A percentile compares a stretch with the other conserved stretches of the same genome.
Conservation (phyloP, 2,888 invertebrate genomes). For the Coenonympha glycerion region DNA sequence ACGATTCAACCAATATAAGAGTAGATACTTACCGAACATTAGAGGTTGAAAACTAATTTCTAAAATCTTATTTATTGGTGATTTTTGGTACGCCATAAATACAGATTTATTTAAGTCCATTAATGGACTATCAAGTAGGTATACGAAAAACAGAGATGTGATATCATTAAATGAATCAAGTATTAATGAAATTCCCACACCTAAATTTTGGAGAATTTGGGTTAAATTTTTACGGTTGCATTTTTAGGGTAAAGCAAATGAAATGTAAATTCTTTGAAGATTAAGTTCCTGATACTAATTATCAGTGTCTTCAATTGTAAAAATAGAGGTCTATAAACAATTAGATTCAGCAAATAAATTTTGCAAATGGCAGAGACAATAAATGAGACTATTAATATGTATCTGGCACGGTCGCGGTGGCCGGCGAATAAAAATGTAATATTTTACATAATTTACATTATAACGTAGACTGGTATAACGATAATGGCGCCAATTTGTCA, state of each 20-base stretch:
- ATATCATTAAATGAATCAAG: no score
- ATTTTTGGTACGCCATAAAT: conserved; percentile 27
- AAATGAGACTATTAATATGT: conserved; percentile 1
- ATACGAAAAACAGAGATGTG: conserved; percentile 6
- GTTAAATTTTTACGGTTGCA: no score
- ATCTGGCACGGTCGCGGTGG: conserved; percentile 1
- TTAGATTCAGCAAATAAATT: background rate
- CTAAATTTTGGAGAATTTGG: no score
- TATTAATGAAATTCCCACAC: no score
- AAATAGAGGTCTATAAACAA: background rate
- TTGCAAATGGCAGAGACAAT: background rate
- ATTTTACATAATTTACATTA: conserved; percentile 1
- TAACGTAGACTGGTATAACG: background rate
- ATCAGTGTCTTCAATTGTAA: background rate
- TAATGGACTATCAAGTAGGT: background rate
- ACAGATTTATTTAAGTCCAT: conserved; percentile 13
- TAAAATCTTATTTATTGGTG: conserved; percentile 25
- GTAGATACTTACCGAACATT: no score
- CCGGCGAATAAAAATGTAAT: background rate
- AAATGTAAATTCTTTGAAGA: no score
- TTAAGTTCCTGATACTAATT: background rate
- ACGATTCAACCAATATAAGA: conserved; percentile 13
- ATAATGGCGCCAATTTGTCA: conserved; percentile 16
- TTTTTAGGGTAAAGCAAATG: no score
- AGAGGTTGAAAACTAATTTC: conserved; percentile 4